phyloP scores from a whole-genome alignment of 30 jellyfish, hydroid and myxozoan genomes.

The Turritopsis dohrnii region DNA sequence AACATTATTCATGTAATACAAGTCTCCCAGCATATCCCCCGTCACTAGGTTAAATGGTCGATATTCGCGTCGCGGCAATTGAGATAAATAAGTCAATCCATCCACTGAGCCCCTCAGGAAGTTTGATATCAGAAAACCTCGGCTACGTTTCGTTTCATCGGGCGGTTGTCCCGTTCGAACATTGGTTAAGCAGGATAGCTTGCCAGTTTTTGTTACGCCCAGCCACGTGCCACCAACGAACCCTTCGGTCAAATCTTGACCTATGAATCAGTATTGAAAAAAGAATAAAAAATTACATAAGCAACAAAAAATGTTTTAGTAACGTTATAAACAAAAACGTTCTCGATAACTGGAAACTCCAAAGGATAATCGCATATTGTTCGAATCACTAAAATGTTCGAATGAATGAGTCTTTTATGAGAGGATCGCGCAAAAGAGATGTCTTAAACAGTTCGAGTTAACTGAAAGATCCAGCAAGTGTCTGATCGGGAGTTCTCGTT shows the following conservation, averaged over 20 bases:
- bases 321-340: neutral
- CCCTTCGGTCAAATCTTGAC: slow-evolving; percentile 63
- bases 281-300: neutral
- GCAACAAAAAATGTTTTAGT: neutral
- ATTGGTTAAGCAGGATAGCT: slow-evolving; percentile 61
- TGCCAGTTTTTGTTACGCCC: slow-evolving; percentile 55
- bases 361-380: too few species aligned
- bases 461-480: too few species aligned
- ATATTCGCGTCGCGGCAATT: slow-evolving; percentile 4
- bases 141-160: neutral
- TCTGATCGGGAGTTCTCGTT: too few species aligned
- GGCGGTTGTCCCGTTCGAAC: slow-evolving; percentile 7
- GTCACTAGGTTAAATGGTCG: slow-evolving; percentile 43
- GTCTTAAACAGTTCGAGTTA: too few species aligned
- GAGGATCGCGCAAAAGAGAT: too few species aligned
- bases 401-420: too few species aligned
- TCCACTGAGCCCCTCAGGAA: slow-evolving; percentile 10
- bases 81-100: slow-evolving; percentile 30
- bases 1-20: slow-evolving; percentile 2
- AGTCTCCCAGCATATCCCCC: slow-evolving; percentile 30
- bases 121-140: slow-evolving; percentile 56
- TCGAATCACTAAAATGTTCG: too few species aligned
- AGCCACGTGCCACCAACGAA: slow-evolving; percentile 90
- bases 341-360: neutral
- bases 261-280: slow-evolving; percentile 16